These are phyloP conservation scores for Gryllus longicercus DNA, from an alignment of 2,888 invertebrate genomes.

Conservation along the genomic window DNA sequence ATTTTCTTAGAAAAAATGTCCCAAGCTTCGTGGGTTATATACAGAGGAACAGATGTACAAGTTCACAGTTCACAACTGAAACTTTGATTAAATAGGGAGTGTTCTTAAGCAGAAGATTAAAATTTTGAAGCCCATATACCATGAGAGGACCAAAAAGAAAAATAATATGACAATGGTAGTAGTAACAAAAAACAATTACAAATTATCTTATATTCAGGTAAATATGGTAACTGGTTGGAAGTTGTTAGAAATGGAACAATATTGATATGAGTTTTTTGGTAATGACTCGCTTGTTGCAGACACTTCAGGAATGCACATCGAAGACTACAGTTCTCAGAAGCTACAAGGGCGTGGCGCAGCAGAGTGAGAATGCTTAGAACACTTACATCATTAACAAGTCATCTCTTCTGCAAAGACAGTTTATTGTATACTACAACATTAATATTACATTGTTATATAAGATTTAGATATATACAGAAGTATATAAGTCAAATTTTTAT, in stretches of 20 bases:
- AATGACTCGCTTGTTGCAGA: conserved; percentile 27
- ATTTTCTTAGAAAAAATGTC: no score
- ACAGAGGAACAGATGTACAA: no score
- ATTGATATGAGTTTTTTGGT: not conserved
- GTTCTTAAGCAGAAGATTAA: no score
- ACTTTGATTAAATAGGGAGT: no score
- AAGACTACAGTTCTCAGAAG: conserved; percentile 32
- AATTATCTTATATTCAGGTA: no score
- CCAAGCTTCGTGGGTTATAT: no score
- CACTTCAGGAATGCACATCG: conserved; percentile 32
- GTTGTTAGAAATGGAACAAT: not conserved
- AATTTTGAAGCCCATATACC: no score
- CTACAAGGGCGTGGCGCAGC: conserved; percentile 20
- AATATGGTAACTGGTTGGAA: no score
- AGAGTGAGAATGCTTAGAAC: not conserved
- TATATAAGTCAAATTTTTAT: not conserved
- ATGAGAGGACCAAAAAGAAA: no score
- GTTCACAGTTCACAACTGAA: no score
- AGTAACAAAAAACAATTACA: no score
- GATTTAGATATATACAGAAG: not conserved
- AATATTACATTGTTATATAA: not conserved
- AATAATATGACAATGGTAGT: no score
- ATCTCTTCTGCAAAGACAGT: not conserved
- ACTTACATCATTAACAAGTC: not conserved
- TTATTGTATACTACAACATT: not conserved